phyloP scores from a whole-genome alignment of 1,140 invertebrate genomes.

The Camponotus floridanus region DNA sequence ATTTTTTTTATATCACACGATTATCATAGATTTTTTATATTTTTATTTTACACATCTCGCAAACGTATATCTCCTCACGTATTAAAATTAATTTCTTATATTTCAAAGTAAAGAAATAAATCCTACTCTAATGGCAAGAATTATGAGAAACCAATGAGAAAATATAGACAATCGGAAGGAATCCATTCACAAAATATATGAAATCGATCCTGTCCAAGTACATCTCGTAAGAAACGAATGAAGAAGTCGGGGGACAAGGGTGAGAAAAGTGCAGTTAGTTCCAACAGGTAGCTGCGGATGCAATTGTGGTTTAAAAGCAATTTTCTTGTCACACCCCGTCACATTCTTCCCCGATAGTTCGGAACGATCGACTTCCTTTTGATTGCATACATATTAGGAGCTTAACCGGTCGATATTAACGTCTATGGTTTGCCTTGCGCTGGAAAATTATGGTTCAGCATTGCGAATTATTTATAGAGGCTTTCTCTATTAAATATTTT shows the following conservation, averaged over 20 bases:
- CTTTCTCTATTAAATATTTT: slow-evolving; percentile 28
- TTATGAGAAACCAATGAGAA: slow-evolving; percentile 33
- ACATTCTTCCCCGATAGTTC: slow-evolving; percentile 57
- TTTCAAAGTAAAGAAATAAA: slow-evolving; percentile 40
- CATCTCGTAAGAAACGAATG: slow-evolving; percentile 50
- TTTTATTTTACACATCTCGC: neutral
- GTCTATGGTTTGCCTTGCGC: slow-evolving; percentile 12
- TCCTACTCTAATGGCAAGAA: slow-evolving; percentile 18
- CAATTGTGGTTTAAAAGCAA: slow-evolving; percentile 60
- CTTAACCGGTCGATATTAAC: slow-evolving; percentile 61
- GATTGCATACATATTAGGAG: slow-evolving; percentile 61
- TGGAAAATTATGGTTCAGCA: slow-evolving; percentile 53
- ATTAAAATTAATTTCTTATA: slow-evolving; percentile 15
- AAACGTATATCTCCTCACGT: neutral
- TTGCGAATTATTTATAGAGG: slow-evolving; percentile 43
- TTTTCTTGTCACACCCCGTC: slow-evolving; percentile 62
- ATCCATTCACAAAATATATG: slow-evolving; percentile 41
- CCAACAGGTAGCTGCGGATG: slow-evolving; percentile 62
- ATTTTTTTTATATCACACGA: neutral
- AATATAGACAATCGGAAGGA: slow-evolving; percentile 39
- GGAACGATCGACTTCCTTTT: slow-evolving; percentile 60
- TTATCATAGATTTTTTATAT: neutral
- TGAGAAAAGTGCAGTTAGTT: slow-evolving; percentile 59
- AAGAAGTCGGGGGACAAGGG: slow-evolving; percentile 48
- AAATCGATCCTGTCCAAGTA: slow-evolving; percentile 51